Base-by-base conservation (phyloP, 2,888 invertebrate species). In the Polymixis lichenea region DNA sequence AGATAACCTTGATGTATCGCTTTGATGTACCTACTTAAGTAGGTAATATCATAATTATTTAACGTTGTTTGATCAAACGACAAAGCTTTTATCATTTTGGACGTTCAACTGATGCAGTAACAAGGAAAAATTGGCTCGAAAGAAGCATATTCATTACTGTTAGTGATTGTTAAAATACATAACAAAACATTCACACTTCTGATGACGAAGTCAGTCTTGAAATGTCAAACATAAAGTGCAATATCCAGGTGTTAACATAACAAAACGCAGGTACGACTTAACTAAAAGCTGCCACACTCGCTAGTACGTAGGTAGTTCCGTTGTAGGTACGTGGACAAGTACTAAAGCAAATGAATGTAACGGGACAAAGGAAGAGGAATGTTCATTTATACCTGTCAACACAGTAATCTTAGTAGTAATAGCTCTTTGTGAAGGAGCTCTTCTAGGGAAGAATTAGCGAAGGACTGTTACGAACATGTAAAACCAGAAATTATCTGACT, bases 381-480 rank as follows among this genome's bases (percentile, higher is more conserved):
- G 22, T 7, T 38, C 71, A 56, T 72, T 72, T 71, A 19, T 72
- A 71, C n/a, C 71, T 72, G 71, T n/a, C 55, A 25, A 32, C n/a
- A 5, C 25, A 70, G 72, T 43, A 43, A 67, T 28, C 53, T 15
- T 43, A 11, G 46, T 46, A n/a, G 25, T 25, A 46, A 6, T 1
- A 46, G 51, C 32, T 19, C 13, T 46, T 49, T 65, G 65, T 65
- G 11, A 2, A 43, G 6, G 38, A 62, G 17, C 17, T n/a, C 0
- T n/a, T 17, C 22, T 13, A 15, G 4, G 1, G 15, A 15, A 22
- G 61, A 49, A 49, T 17, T 46, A 46, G 43, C 43, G 11, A 46
- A 46, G 43, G 9, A 49, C 6, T 49, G 6, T 3, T 0, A n/a
- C 38, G 43, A 46, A 46, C 1, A 46, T 46, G 11, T 46, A 13